These are phyloP conservation scores for Lycaon pictus DNA, from an alignment of 2,113 vertebrate species.

Conservation along the genomic window DNA sequence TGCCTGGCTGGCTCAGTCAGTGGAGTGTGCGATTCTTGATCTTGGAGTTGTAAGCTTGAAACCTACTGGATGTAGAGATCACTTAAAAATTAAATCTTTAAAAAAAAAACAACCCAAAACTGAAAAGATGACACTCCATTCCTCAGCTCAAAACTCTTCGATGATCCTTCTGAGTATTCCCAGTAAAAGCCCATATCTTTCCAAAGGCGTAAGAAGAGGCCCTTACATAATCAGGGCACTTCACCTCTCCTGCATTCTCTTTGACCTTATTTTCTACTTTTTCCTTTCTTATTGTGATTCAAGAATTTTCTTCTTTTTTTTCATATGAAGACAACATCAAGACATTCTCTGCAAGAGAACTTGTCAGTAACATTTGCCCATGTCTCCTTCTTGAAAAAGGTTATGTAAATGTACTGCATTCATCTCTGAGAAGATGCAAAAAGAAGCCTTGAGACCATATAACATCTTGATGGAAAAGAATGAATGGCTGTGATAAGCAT, in stretches of 20 bases:
- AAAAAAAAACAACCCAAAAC: not conserved
- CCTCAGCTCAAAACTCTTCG: not conserved
- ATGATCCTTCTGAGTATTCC: not conserved
- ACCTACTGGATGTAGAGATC: not conserved
- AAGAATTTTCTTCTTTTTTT: not conserved
- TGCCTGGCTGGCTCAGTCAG: not conserved
- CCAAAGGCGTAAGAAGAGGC: not conserved
- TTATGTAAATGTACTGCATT: not conserved
- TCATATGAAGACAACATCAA: not conserved
- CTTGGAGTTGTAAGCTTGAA: not conserved
- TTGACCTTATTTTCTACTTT: not conserved
- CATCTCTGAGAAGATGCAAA: not conserved
- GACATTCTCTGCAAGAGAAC: not conserved
- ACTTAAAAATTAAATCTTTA: not conserved
- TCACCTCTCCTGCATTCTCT: not conserved
- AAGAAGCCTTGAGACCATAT: not conserved
- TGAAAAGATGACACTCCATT: not conserved
- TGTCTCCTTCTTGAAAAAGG: not conserved
- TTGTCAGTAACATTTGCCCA: not conserved
- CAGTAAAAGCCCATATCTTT: not conserved
- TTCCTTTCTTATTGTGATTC: not conserved
- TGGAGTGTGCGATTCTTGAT: not conserved
- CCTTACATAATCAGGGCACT: not conserved
- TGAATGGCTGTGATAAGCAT: not conserved
- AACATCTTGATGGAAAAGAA: not conserved